Base-by-base conservation (phyloP, 2,113 vertebrate genomes). In the Damaliscus lunatus region DNA sequence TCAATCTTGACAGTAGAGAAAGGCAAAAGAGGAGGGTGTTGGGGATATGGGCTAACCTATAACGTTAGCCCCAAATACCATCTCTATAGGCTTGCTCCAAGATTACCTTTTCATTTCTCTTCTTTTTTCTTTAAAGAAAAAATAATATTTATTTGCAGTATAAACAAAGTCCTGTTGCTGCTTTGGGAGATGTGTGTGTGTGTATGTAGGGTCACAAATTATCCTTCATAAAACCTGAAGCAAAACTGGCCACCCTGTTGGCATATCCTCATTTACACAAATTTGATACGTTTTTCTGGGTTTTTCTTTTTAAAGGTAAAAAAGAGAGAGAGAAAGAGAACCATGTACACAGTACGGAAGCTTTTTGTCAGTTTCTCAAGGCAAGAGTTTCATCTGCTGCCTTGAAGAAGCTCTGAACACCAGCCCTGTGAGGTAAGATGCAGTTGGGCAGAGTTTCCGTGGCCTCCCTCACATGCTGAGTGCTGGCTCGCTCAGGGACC, bases 71-170 rank as follows among this genome's bases (percentile, higher is more conserved):
- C 40, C 17, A 62, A 27, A 64, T 40, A n/a, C 77, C 82, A n/a
- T 23, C 36, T 31, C 2, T 29, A 9, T 1, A 80, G 7, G 31
- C 71, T 25, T 17, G 3, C 52, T 67, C 43, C 33, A 64, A 83
- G 86, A 74, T 48, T 48, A 25, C 1, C 36, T 27, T 17, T 50
- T 46, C 46, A 78, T 78, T 48, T 78, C 40, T 77, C 15, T 80
- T 80, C 10, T 55, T 55, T 33, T 50, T 81, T 50, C 10, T 81
- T 81, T 50, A 14, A 50, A 81, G 3, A 33, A 50, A 50, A 99
- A 99, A 99, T 99, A 99, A 99, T 99, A 99, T 99, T 99, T 99
- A 99, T 99, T 99, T 99, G 99, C 99, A 98, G 99, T 99, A 99
- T 99, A 99, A 99, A 99, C 99, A 99, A 99, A 99, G 99, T 99